Evolutionary conservation across 1,140 invertebrate genomes (phyloP).

Genomic region (Euglossa dilemma): DNA sequence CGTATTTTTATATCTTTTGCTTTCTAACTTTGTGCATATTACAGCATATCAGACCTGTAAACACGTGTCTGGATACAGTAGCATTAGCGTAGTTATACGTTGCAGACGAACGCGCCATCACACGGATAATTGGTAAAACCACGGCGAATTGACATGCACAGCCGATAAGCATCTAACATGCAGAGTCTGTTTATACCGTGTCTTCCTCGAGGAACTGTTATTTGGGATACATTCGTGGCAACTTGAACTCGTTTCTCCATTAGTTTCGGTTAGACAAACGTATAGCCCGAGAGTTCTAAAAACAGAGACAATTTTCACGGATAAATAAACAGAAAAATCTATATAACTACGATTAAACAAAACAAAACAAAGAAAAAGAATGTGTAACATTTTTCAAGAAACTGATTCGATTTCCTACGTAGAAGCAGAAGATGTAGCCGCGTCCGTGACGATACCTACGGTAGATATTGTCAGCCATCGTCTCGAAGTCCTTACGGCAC

Average conservation of each 20-base stretch:
- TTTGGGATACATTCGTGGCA: background rate
- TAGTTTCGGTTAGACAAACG: background rate
- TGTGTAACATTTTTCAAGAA: conserved; percentile 34
- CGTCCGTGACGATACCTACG: conserved; percentile 87
- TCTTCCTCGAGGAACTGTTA: background rate
- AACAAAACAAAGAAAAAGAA: background rate
- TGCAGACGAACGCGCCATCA: conserved; percentile 15
- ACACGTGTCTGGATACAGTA: conserved; percentile 16
- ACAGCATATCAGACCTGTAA: conserved; percentile 49
- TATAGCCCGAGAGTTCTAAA: background rate
- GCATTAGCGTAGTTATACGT: conserved; percentile 36
- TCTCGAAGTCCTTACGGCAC: conserved; percentile 84
- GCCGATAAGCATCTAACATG: conserved; percentile 36
- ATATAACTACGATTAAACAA: background rate
- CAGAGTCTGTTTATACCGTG: conserved; percentile 69
- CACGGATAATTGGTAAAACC: conserved; percentile 7
- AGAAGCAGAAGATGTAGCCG: conserved; percentile 83
- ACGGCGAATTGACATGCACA: background rate
- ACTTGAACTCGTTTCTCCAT: background rate
- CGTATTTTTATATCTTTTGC: conserved; percentile 23
- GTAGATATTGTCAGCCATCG: conserved; percentile 89
- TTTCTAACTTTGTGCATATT: conserved; percentile 52
- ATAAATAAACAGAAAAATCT: background rate
- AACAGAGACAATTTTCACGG: too few relatives aligned
- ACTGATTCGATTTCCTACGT: conserved; percentile 70